A percentile compares a stretch with the other conserved stretches of the same genome.
phyloP scores from a whole-genome alignment of 2,888 invertebrate genomes.

The Erpobdella octoculata region DNA sequence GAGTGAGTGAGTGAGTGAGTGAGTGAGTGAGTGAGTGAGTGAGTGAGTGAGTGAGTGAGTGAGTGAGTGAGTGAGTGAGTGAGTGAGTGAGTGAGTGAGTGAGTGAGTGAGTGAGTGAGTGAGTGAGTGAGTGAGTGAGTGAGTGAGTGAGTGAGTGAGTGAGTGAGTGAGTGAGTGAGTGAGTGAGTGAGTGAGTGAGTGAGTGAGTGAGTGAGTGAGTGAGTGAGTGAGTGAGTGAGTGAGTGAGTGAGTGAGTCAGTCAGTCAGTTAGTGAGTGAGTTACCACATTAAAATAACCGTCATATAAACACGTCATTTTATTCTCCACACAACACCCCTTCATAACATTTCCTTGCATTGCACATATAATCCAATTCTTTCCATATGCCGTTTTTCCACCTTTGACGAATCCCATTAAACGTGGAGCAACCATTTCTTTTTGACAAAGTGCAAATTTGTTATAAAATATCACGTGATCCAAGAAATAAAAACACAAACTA shows the following conservation, averaged over 20 bases:
- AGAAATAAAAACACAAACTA: no score
- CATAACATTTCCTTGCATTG: no score
- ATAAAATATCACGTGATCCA: no score
- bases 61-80: not conserved
- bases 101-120: not conserved
- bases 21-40: not conserved
- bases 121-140: not conserved
- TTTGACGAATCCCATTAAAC: no score
- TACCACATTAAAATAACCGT: no score
- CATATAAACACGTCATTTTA: no score
- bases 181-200: conserved; percentile 11
- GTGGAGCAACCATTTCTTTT: no score
- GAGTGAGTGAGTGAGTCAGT: not conserved
- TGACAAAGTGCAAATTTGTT: no score
- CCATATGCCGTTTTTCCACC: no score
- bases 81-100: not conserved
- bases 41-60: conserved; percentile 3
- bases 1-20: conserved; percentile 9
- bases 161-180: conserved; percentile 4
- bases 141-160: conserved; percentile 5
- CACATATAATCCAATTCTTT: no score
- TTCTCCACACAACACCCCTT: no score
- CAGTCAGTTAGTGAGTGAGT: no score
- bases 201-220: conserved; percentile 11
- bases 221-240: conserved; percentile 11